Evolutionary conservation across 2,113 vertebrate genomes (phyloP), one percentile per base, ranked within the genome.

Genomic region (Carettochelys insculpta): DNA sequence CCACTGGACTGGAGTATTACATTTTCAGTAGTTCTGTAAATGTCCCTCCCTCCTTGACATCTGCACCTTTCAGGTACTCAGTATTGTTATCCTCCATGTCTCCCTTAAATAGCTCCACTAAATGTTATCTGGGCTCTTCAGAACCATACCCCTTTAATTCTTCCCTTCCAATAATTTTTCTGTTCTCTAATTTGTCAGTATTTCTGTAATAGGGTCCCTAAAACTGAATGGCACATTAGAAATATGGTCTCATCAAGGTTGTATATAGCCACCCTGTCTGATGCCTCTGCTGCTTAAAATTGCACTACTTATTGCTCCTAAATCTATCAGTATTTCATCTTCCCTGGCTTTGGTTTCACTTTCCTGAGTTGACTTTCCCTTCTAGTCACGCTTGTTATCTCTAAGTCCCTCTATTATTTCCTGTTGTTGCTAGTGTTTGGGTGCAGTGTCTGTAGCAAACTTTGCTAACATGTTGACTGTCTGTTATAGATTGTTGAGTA

Each of bases 241-340:
- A 19, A 85, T 81, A 13, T 0, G 2, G 7, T 29, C 8, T 3
- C 0, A 88, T 89, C 41, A 20, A 41, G 16, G 25, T 77, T 76
- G 4, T 75, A 22, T 24, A 77, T 82, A 79, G 12, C 5, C 25
- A 9, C 41, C 41, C 79, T 75, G 3, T 38, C n/a, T 25, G 48
- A 13, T 58, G 68, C 83, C 48, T 50, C 10, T 11, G 48, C 48
- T 50, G 48, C n/a, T n/a, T n/a, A n/a, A n/a, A n/a, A n/a, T n/a
- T n/a, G n/a, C n/a, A n/a, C n/a, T n/a, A 13, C 52, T 87, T 73
- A 17, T 83, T 11, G 88, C 14, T 13, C 6, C 14, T 19, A 12
- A 68, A 31, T 53, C 43, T 86, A 83, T 20, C 47, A 34, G 88
- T 92, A 86, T 25, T 86, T 86, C 79, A 77, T n/a, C 71, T 29